Conservation (phyloP, 2,888 invertebrate genomes). For the Pecten maximus region DNA sequence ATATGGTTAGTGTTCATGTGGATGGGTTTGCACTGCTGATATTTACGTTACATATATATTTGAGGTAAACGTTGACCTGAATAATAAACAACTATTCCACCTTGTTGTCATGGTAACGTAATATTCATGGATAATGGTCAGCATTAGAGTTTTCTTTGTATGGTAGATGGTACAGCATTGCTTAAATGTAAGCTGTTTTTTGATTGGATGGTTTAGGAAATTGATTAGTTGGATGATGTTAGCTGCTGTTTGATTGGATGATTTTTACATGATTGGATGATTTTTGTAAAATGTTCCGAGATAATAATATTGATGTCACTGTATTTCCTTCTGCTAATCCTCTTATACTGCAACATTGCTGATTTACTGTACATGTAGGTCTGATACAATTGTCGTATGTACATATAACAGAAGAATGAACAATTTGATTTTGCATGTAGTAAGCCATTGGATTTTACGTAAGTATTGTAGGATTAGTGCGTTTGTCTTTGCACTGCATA, state of each 20-base stretch:
- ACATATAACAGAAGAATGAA: slow-evolving; percentile 16
- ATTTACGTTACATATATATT: too few species aligned
- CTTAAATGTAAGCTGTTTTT: neutral
- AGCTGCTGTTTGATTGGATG: neutral
- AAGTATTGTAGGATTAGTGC: neutral
- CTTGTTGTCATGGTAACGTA: too few species aligned
- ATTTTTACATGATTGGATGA: neutral
- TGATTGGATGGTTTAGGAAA: neutral
- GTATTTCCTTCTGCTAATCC: neutral
- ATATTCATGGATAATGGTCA: too few species aligned
- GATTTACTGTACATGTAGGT: neutral
- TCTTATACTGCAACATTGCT: neutral
- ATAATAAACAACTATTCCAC: too few species aligned
- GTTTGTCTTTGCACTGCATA: neutral
- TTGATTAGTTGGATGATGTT: neutral
- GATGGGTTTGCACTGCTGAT: too few species aligned
- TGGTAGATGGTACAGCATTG: too few species aligned
- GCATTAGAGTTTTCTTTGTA: too few species aligned
- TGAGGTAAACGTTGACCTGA: too few species aligned
- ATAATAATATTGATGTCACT: too few species aligned
- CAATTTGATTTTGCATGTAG: slow-evolving; percentile 23
- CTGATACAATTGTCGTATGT: neutral
- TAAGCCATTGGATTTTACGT: neutral
- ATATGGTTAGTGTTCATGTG: too few species aligned
- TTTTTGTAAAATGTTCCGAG: too few species aligned